A percentile compares a stretch with the other conserved stretches of the same genome.
These are phyloP conservation scores for Synergus gifuensis DNA, from an alignment of 2,888 invertebrate genomes.

Conservation along the genomic window DNA sequence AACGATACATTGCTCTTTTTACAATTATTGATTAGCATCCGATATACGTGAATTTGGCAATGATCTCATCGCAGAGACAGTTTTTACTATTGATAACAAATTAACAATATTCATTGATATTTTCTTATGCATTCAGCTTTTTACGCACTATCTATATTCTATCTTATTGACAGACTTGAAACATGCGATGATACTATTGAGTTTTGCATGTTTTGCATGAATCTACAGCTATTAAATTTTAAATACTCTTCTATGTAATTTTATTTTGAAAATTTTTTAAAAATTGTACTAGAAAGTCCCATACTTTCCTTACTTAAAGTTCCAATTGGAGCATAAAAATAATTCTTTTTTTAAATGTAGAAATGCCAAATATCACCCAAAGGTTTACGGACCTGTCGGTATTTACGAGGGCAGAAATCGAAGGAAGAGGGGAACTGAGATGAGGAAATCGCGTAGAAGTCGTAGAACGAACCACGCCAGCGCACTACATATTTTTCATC, in stretches of 20 bases:
- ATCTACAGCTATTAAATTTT: too few species aligned
- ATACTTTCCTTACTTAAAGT: neutral
- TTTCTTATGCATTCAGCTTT: neutral
- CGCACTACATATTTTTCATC: conserved; percentile 47
- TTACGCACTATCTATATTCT: neutral
- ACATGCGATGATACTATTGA: too few species aligned
- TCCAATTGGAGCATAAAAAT: neutral
- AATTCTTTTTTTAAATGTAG: neutral
- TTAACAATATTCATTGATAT: neutral
- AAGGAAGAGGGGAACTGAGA: conserved; percentile 46
- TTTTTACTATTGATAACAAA: neutral
- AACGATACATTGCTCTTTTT: neutral
- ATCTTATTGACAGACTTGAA: neutral
- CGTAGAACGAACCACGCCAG: conserved; percentile 50
- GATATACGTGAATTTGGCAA: neutral
- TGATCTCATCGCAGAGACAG: neutral
- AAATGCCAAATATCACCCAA: neutral
- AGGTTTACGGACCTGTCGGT: conserved; percentile 15
- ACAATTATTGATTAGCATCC: neutral
- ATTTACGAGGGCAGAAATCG: conserved; percentile 11
- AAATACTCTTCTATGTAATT: too few species aligned
- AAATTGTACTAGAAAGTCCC: neutral
- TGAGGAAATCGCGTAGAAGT: conserved; percentile 51
- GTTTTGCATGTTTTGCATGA: too few species aligned
- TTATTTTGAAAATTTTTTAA: too few species aligned